Percentiles rank a stretch among this genome's conserved stretches.
Conservation (phyloP, 2,113 vertebrate genomes). For the Herpailurus yagouaroundi region DNA sequence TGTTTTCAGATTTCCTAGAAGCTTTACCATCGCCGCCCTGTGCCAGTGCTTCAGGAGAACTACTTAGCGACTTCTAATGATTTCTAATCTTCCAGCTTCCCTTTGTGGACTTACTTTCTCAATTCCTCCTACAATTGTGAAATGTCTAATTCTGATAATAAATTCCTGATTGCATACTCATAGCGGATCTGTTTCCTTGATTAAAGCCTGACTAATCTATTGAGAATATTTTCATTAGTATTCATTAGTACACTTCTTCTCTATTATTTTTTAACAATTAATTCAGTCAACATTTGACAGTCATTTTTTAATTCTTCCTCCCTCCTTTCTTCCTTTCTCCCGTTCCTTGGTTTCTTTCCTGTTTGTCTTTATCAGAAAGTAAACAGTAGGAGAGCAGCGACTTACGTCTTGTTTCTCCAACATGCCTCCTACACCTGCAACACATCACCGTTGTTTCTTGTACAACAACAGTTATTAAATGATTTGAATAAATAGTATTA, state of each 20-base stretch:
- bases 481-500: conserved; percentile 43
- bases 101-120: neutral
- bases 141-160: neutral
- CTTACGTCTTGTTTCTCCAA: neutral
- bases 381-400: neutral
- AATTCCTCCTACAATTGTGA: neutral
- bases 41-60: neutral
- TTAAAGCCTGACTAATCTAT: neutral
- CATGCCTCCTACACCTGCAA: neutral
- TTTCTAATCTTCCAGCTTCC: neutral
- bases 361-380: neutral
- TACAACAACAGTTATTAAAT: neutral
- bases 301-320: neutral
- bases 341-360: neutral
- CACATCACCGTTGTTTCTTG: neutral
- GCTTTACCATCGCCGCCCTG: neutral
- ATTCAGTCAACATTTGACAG: neutral
- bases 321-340: neutral
- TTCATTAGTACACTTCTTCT: neutral
- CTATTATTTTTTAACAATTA: neutral
- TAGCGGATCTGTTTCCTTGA: neutral
- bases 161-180: neutral
- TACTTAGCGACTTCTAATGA: neutral
- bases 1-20: neutral
- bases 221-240: neutral